phyloP scores from a whole-genome alignment of 2,113 vertebrate species.

The Nothobranchius furzeri region DNA sequence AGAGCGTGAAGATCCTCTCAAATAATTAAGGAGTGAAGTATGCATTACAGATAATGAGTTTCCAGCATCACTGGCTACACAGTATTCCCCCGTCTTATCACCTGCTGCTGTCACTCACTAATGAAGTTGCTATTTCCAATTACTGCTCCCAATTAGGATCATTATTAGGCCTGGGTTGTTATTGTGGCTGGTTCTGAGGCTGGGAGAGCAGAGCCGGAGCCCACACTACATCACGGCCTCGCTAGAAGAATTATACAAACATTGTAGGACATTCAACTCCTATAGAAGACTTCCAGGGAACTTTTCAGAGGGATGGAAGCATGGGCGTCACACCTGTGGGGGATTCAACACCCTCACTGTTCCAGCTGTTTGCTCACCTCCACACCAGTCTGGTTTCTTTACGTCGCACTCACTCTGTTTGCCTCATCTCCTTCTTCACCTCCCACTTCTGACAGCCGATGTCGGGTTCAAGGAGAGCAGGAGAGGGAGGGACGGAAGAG shows the following conservation, averaged over 20 bases:
- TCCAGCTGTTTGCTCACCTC: too few relatives aligned
- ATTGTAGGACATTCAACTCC: slow-evolving; percentile 1
- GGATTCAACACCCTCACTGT: too few relatives aligned
- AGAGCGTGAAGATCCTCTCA: slow-evolving; percentile 49
- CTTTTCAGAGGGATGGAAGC: neutral
- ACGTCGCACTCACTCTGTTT: too few relatives aligned
- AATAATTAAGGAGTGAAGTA: slow-evolving; percentile 74
- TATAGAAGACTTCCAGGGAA: slow-evolving; percentile 3
- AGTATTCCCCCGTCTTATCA: slow-evolving; percentile 77
- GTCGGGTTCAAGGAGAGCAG: too few relatives aligned
- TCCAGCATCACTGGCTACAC: slow-evolving; percentile 65
- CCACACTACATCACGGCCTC: slow-evolving; percentile 20
- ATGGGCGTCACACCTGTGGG: neutral
- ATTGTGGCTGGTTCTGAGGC: slow-evolving; percentile 46
- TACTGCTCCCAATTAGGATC: slow-evolving; percentile 72
- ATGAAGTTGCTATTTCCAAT: slow-evolving; percentile 81
- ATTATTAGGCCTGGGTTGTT: slow-evolving; percentile 65
- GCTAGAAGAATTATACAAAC: neutral
- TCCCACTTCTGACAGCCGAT: too few relatives aligned
- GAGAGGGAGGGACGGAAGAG: too few relatives aligned
- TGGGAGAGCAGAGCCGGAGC: neutral
- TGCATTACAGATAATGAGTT: slow-evolving; percentile 73
- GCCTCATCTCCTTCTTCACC: too few relatives aligned
- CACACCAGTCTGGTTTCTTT: too few relatives aligned
- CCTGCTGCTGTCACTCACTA: slow-evolving; percentile 77